Evolutionary conservation across 2,113 vertebrate genomes (phyloP).

Genomic region (Machaerirhynchus nigripectus): DNA sequence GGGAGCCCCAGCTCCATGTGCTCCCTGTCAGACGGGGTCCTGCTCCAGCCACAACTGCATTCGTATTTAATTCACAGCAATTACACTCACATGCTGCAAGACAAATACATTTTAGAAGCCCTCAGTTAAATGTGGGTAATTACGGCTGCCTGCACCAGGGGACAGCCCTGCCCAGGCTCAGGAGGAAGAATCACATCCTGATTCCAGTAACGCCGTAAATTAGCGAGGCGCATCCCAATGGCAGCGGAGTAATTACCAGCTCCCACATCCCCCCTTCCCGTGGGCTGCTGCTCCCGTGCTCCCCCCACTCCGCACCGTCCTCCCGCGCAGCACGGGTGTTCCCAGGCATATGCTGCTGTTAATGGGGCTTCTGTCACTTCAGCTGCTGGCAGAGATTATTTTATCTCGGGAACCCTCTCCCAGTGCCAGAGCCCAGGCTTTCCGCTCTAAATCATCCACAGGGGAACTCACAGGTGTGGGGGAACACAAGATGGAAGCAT

Average conservation of each 20-base stretch:
- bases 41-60: not conserved
- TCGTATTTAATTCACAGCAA: slow-evolving; percentile 26
- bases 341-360: slow-evolving; percentile 72
- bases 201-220: slow-evolving; percentile 49
- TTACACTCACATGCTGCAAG: slow-evolving; percentile 26
- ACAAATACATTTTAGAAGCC: slow-evolving; percentile 66
- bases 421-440: not conserved
- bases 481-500: not conserved
- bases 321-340: not conserved
- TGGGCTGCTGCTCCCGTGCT: not conserved
- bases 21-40: not conserved
- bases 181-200: not conserved
- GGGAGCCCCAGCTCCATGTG: not conserved
- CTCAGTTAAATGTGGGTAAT: slow-evolving; percentile 53
- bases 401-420: slow-evolving; percentile 31
- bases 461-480: slow-evolving; percentile 26
- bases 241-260: slow-evolving; percentile 72
- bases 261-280: slow-evolving; percentile 35
- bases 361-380: slow-evolving; percentile 74
- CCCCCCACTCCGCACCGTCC: not conserved
- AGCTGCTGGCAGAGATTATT: slow-evolving; percentile 69
- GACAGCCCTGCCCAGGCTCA: not conserved
- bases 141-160: slow-evolving; percentile 4
- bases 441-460: slow-evolving; percentile 21
- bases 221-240: slow-evolving; percentile 70